These are phyloP conservation scores for Cataglyphis cursor DNA, from an alignment of 2,888 invertebrate species.

Conservation along the genomic window DNA sequence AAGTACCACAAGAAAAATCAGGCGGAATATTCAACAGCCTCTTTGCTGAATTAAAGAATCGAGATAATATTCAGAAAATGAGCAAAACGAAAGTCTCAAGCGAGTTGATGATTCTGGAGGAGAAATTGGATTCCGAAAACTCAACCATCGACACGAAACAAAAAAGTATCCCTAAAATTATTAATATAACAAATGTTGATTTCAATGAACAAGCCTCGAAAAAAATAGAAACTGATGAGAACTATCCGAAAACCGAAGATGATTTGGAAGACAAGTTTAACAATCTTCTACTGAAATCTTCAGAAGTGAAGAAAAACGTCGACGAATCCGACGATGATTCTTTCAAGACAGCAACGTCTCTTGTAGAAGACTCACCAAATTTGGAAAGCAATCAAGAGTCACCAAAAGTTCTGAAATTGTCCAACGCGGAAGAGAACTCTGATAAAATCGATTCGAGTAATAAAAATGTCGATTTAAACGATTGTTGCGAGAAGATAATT, in stretches of 20 bases:
- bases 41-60: slow-evolving; percentile 20
- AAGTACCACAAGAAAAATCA: neutral
- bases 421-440: neutral
- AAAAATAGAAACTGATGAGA: neutral
- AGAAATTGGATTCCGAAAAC: slow-evolving; percentile 10
- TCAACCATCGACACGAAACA: neutral
- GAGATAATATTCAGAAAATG: neutral
- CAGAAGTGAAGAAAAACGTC: slow-evolving; percentile 14
- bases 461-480: neutral
- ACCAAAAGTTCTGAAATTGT: neutral
- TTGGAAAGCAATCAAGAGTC: neutral
- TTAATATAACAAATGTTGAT: neutral
- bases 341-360: slow-evolving; percentile 57
- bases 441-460: neutral
- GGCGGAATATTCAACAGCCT: neutral
- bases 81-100: slow-evolving; percentile 21
- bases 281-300: neutral
- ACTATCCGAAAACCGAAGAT: slow-evolving; percentile 27
- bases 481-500: neutral
- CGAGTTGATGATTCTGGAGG: slow-evolving; percentile 50
- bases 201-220: neutral
- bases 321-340: slow-evolving; percentile 65
- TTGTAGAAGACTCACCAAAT: slow-evolving; percentile 3
- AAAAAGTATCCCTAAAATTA: neutral
- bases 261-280: slow-evolving; percentile 14